Percentiles rank a stretch among this genome's conserved stretches.
Conservation (phyloP, 1,140 invertebrate species). For the Lasaia peninsularis region DNA sequence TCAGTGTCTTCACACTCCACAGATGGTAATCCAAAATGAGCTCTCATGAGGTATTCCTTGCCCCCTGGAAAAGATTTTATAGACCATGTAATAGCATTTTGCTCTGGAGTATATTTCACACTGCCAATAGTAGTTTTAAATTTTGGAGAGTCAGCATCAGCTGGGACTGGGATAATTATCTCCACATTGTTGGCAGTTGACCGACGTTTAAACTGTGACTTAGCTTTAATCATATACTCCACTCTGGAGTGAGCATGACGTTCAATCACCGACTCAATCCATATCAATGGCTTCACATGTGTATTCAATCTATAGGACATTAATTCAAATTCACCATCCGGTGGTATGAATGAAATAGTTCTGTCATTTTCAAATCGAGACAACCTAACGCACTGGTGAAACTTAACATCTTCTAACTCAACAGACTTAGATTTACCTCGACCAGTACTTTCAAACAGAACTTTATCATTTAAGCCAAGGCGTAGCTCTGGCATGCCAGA, state of each 20-base stretch:
- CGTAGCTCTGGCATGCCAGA: conserved; percentile 99
- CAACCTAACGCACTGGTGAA: conserved; percentile 98
- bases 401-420: conserved; percentile 99
- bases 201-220: conserved; percentile 98
- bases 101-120: conserved; percentile 98
- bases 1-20: conserved; percentile 97
- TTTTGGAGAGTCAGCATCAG: conserved; percentile 98
- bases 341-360: conserved; percentile 99
- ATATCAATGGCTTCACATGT: conserved; percentile 98
- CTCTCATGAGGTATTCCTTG: conserved; percentile 99
- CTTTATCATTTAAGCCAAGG: conserved; percentile 98
- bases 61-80: conserved; percentile 99
- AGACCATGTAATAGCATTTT: conserved; percentile 99
- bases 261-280: conserved; percentile 99
- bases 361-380: conserved; percentile 99
- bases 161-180: conserved; percentile 98
- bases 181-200: conserved; percentile 99
- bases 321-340: conserved; percentile 99
- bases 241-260: conserved; percentile 98
- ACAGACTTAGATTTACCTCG: conserved; percentile 99
- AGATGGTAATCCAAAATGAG: conserved; percentile 99
- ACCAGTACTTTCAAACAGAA: conserved; percentile 98
- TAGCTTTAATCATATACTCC: conserved; percentile 99
- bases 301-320: conserved; percentile 99
- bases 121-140: conserved; percentile 99